These are phyloP conservation scores for Gavia stellata DNA, from an alignment of 2,113 vertebrate species.

Conservation along the genomic window DNA sequence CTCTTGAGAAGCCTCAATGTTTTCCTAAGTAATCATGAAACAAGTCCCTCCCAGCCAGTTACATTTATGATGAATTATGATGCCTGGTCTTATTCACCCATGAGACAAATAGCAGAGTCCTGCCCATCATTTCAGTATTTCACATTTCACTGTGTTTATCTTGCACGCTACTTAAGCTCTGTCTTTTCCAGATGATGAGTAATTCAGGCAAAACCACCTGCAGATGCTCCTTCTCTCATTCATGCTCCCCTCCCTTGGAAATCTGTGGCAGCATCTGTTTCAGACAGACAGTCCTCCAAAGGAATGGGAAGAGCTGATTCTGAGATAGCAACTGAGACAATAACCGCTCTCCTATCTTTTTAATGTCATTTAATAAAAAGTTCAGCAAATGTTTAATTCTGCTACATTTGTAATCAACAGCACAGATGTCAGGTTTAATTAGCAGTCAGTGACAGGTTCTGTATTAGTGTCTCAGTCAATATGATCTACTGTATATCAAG, in stretches of 20 bases:
- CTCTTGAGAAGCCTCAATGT: neutral
- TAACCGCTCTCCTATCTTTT: neutral
- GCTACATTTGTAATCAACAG: neutral
- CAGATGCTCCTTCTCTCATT: neutral
- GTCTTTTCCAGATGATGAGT: neutral
- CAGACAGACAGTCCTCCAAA: neutral
- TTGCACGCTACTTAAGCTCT: neutral
- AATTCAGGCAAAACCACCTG: conserved; percentile 16
- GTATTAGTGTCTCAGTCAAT: neutral
- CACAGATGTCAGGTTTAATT: neutral
- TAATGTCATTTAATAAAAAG: neutral
- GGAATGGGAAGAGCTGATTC: neutral
- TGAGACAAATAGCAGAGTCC: neutral
- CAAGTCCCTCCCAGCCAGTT: neutral
- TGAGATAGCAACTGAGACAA: neutral
- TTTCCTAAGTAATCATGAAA: neutral
- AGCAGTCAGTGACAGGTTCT: neutral
- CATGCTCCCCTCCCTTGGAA: neutral
- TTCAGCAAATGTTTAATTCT: neutral
- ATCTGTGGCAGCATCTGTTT: neutral
- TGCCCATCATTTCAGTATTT: neutral
- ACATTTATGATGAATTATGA: neutral
- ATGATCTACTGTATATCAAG: neutral
- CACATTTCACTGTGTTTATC: neutral
- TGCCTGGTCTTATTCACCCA: neutral